phyloP scores from a whole-genome alignment of 2,797 vertebrate genomes.

The Amniataba percoides region DNA sequence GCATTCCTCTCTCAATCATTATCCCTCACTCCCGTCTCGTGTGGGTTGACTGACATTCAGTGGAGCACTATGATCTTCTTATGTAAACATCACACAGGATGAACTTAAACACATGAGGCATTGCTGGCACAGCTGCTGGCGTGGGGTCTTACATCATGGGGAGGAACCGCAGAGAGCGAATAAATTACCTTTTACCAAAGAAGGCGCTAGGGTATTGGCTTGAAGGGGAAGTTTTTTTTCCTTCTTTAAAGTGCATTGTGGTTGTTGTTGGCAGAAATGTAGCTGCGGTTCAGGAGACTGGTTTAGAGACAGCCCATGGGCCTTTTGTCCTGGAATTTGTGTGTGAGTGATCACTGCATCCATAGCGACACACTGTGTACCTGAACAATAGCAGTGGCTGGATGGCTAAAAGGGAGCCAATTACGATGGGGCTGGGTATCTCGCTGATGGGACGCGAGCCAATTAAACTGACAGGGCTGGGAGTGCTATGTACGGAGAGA shows the following conservation, averaged over 20 bases:
- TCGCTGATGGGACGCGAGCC: conserved; percentile 81
- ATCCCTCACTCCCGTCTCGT: conserved; percentile 39
- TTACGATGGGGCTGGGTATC: conserved; percentile 77
- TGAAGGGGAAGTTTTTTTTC: conserved; percentile 15
- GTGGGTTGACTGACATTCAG: conserved; percentile 64
- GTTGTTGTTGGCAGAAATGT: conserved; percentile 60
- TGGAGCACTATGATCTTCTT: conserved; percentile 56
- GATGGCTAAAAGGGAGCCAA: conserved; percentile 81
- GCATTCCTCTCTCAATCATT: conserved; percentile 38
- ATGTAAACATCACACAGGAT: conserved; percentile 74
- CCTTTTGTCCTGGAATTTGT: conserved; percentile 78
- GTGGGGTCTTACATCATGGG: conserved; percentile 58
- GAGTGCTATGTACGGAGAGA: conserved; percentile 64
- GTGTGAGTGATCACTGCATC: conserved; percentile 72
- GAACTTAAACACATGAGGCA: conserved; percentile 62
- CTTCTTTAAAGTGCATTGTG: conserved; percentile 34
- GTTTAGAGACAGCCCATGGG: conserved; percentile 60
- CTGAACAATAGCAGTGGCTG: conserved; percentile 82
- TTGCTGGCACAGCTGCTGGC: conserved; percentile 53
- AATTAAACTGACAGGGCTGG: conserved; percentile 85
- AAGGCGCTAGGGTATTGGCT: conserved; percentile 40
- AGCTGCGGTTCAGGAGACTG: conserved; percentile 48
- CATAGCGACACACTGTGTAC: conserved; percentile 80
- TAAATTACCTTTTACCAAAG: conserved; percentile 63
- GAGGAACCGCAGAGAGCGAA: conserved; percentile 55